Base-by-base conservation (phyloP, 2,888 invertebrate genomes). In the Thymelicus sylvestris region DNA sequence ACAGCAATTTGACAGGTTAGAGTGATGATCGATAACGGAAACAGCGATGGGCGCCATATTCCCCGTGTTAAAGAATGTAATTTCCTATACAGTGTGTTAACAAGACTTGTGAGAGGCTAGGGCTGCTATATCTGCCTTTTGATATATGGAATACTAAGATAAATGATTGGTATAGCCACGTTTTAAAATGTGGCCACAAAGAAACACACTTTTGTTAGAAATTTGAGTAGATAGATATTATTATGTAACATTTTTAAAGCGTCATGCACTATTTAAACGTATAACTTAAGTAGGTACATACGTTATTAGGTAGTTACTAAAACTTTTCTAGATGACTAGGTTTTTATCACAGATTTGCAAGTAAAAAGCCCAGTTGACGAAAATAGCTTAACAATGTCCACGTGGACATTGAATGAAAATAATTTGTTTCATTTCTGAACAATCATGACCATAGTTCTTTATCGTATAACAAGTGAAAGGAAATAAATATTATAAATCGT, bases 81-180 rank as follows among this genome's bases (percentile, higher is more conserved):
- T 93, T 93, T 92, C 91, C 92, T 90, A 87, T 89, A 92, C 91
- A 89, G 91, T 88, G 91, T 93, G 93, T 92, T 93, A 93, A 93
- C 93, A 93, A 93, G 92, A 85, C 83, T 84, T 84, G 81, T 83
- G 83, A 84, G 86, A 86, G 79, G 76, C 77, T 48, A 69, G 68
- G 68, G 68, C 38, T 69, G 68, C 63, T 48, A 19, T 59, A 31
- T 59, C 7, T 50, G 50, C 15, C 47, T 39, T 57, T 55, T 57
- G 31, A 47, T 59, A 60, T 38, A 44, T 44, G 12, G 44, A 8
- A 44, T 10, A 12, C 12, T 44, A 44, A 44, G 10, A 44, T 12
- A 12, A 44, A 2, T 3, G 10, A 44, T 44, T 44, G 10, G 10
- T 55, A 24, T 6, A 3, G 24, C 24, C 24, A 24, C 24, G 24